Conservation (phyloP, 1,140 invertebrate species). For the Chrysopa pallens region DNA sequence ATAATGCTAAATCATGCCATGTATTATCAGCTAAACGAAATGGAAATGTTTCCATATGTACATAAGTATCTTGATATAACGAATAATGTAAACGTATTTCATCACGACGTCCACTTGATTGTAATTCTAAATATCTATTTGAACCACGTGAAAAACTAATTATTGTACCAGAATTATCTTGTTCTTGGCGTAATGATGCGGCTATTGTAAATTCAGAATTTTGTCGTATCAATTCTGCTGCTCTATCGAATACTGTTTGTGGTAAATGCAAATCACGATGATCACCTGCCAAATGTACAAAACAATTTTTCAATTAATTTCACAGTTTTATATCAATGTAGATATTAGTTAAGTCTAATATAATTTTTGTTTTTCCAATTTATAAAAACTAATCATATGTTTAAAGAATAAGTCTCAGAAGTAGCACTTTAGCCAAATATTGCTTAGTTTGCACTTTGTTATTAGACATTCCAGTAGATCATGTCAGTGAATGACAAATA, state of each 20-base stretch:
- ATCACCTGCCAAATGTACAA: conserved; percentile 32
- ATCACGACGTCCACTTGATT: conserved; percentile 72
- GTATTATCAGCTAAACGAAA: conserved; percentile 65
- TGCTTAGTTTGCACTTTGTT: background rate
- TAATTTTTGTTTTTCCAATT: background rate
- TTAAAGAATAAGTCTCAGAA: background rate
- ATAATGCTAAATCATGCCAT: conserved; percentile 73
- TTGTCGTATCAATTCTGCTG: conserved; percentile 42
- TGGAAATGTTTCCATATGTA: conserved; percentile 70
- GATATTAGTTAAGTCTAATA: background rate
- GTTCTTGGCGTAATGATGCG: conserved; percentile 57
- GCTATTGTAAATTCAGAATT: conserved; percentile 66
- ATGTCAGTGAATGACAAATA: no score
- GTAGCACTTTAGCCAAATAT: background rate
- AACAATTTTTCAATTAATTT: background rate
- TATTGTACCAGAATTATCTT: conserved; percentile 62
- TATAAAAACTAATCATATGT: background rate
- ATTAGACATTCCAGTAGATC: background rate
- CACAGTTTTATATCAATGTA: background rate
- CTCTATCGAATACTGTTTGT: conserved; percentile 40
- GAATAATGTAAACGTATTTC: conserved; percentile 64
- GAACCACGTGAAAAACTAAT: conserved; percentile 61
- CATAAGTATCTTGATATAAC: conserved; percentile 34
- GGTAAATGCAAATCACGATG: conserved; percentile 53
- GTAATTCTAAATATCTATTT: conserved; percentile 73